Base-by-base conservation (phyloP, 2,888 invertebrate species). In the Drosophila neutralis region DNA sequence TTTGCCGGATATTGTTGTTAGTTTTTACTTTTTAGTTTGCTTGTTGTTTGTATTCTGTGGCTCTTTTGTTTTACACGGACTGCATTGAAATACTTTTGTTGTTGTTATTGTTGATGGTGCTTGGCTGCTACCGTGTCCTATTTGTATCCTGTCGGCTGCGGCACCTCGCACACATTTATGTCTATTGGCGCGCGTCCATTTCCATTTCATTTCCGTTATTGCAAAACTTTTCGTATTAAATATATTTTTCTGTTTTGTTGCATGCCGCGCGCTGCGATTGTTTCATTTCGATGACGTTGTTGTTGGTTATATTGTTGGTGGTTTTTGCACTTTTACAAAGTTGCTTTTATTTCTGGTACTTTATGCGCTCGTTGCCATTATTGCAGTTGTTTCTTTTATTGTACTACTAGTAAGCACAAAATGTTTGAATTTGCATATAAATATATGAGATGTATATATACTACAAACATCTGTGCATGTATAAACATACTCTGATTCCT, bases 131-230 rank as follows among this genome's bases (percentile, higher is more conserved):
- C 83, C 83, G 86, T 86, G 88, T 86, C 85, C 85, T 88, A 85
- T 85, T 85, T 85, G 88, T 78, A 85, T 88, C 88, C 85, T 83
- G 84, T 83, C 80, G 77, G 68, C 70, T 58, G 69, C 74, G 72
- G 68, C 81, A 81, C 76, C 80, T 82, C 82, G 64, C 74, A 73
- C 77, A 82, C 81, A 82, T 87, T 87, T 88, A 88, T 85, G 88
- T 87, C 87, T 87, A 87, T 87, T 87, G 87, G 88, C 88, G 89
- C 83, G 87, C 87, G 88, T 87, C 87, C 87, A 87, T 88, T 88
- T 88, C 87, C 87, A 87, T 88, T 87, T 88, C 87, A 87, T 87
- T 87, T 87, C 87, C 87, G 87, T 87, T 87, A 87, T 87, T 87
- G 87, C 87, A 88, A 87, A 87, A 87, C 83, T 87, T 87, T 87